These are phyloP conservation scores for Pseudomyrmex gracilis DNA, from an alignment of 1,140 invertebrate genomes.

Conservation along the genomic window DNA sequence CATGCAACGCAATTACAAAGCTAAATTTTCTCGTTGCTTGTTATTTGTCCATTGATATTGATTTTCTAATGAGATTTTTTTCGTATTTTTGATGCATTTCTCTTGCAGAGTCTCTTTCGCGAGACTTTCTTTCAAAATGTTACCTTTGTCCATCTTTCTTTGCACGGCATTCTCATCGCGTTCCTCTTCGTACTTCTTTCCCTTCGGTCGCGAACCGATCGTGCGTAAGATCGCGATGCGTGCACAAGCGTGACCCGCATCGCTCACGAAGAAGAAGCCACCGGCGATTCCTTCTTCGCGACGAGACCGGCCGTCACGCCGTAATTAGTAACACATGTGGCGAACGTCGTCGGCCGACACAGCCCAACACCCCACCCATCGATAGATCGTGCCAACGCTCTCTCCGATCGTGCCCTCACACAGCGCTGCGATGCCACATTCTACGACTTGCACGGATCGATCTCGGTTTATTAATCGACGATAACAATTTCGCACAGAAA, in stretches of 20 bases:
- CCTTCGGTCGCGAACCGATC: conserved; percentile 31
- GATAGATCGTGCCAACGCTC: conserved; percentile 61
- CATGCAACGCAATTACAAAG: conserved; percentile 4
- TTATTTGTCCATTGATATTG: neutral
- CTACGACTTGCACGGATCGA: neutral
- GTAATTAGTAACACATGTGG: conserved; percentile 80
- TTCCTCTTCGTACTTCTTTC: neutral
- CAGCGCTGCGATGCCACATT: conserved; percentile 7
- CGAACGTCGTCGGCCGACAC: conserved; percentile 30
- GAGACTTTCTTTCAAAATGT: too few relatives aligned
- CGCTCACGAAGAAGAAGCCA: conserved; percentile 28
- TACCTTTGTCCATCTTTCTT: too few relatives aligned
- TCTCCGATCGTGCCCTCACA: conserved; percentile 41
- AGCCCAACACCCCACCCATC: conserved; percentile 62
- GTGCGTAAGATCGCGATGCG: conserved; percentile 65
- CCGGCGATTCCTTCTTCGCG: conserved; percentile 56
- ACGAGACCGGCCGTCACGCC: conserved; percentile 57
- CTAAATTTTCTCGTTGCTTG: neutral
- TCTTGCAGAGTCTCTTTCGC: neutral
- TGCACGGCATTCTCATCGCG: neutral
- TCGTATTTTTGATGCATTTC: neutral
- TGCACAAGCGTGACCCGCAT: conserved; percentile 57
- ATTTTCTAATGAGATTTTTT: neutral
- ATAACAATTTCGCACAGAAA: neutral
- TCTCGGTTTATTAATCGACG: neutral